Percentiles rank a stretch among this genome's conserved stretches.
Conservation (phyloP, 2,797 vertebrate species). For the Falco columbarius region DNA sequence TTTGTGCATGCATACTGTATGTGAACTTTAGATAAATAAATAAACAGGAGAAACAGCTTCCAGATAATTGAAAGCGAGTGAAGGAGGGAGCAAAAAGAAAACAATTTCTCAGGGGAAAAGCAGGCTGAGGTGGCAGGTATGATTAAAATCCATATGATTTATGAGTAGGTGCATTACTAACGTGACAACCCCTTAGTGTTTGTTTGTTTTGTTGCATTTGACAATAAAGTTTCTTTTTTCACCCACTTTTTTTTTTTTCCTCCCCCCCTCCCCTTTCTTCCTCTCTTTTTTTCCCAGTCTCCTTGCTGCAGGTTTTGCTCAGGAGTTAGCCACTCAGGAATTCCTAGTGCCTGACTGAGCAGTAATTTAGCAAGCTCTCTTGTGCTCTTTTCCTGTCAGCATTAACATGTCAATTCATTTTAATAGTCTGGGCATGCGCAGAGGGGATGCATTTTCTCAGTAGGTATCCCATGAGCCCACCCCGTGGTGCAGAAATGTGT, state of each 20-base stretch:
- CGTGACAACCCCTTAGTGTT: slow-evolving; percentile 81
- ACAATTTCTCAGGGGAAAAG: slow-evolving; percentile 84
- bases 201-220: slow-evolving; percentile 73
- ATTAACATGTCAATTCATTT: slow-evolving; percentile 89
- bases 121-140: slow-evolving; percentile 84
- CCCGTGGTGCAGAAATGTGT: slow-evolving; percentile 81
- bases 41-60: slow-evolving; percentile 88
- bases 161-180: slow-evolving; percentile 87
- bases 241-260: not conserved
- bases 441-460: slow-evolving; percentile 80
- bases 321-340: slow-evolving; percentile 80
- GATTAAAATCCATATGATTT: slow-evolving; percentile 96
- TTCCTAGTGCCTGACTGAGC: slow-evolving; percentile 84
- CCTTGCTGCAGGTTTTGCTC: slow-evolving; percentile 75
- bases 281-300: not conserved
- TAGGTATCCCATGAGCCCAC: slow-evolving; percentile 81
- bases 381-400: slow-evolving; percentile 84
- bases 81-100: slow-evolving; percentile 82
- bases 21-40: slow-evolving; percentile 95
- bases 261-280: not conserved
- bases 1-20: slow-evolving; percentile 87
- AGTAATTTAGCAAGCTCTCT: slow-evolving; percentile 85
- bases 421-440: slow-evolving; percentile 86
- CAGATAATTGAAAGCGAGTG: slow-evolving; percentile 92
- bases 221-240: slow-evolving; percentile 78